phyloP scores from a whole-genome alignment of 2,113 vertebrate species.

The Silurus glanis region DNA sequence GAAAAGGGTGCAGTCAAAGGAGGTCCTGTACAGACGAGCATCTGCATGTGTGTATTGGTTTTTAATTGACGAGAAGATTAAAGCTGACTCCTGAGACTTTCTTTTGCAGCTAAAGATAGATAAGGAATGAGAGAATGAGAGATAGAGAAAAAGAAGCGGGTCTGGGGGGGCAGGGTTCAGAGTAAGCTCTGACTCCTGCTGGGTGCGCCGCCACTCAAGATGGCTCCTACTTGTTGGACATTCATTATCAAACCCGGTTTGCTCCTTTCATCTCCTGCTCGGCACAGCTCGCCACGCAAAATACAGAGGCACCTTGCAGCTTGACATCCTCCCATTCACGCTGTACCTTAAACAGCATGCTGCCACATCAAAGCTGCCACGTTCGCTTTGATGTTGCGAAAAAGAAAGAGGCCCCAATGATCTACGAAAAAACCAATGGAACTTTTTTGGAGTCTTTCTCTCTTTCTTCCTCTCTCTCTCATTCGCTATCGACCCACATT shows the following conservation, averaged over 20 bases:
- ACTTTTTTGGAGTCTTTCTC: slow-evolving; percentile 79
- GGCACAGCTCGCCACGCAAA: slow-evolving; percentile 91
- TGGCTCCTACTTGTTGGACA: slow-evolving; percentile 87
- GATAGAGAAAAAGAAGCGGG: slow-evolving; percentile 52
- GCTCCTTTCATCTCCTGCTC: slow-evolving; percentile 93
- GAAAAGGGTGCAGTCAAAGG: slow-evolving; percentile 37
- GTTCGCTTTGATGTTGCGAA: slow-evolving; percentile 90
- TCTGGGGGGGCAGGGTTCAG: slow-evolving; percentile 67
- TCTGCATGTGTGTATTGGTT: slow-evolving; percentile 53
- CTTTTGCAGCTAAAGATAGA: slow-evolving; percentile 52
- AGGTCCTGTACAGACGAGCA: slow-evolving; percentile 45
- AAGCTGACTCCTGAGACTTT: slow-evolving; percentile 65
- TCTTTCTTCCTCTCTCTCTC: slow-evolving; percentile 56
- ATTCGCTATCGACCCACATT: not conserved
- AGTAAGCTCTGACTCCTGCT: slow-evolving; percentile 68
- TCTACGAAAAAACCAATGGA: slow-evolving; percentile 88
- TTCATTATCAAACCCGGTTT: slow-evolving; percentile 94
- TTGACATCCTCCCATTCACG: slow-evolving; percentile 97
- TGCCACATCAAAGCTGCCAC: slow-evolving; percentile 89
- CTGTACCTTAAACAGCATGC: slow-evolving; percentile 97
- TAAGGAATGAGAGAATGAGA: slow-evolving; percentile 16
- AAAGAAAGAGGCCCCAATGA: slow-evolving; percentile 92
- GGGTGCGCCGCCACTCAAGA: slow-evolving; percentile 68
- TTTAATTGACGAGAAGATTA: slow-evolving; percentile 75
- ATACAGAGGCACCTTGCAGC: slow-evolving; percentile 96